Evolutionary conservation across 2,113 vertebrate species (phyloP).

Genomic region (Ctenodactylus gundi): DNA sequence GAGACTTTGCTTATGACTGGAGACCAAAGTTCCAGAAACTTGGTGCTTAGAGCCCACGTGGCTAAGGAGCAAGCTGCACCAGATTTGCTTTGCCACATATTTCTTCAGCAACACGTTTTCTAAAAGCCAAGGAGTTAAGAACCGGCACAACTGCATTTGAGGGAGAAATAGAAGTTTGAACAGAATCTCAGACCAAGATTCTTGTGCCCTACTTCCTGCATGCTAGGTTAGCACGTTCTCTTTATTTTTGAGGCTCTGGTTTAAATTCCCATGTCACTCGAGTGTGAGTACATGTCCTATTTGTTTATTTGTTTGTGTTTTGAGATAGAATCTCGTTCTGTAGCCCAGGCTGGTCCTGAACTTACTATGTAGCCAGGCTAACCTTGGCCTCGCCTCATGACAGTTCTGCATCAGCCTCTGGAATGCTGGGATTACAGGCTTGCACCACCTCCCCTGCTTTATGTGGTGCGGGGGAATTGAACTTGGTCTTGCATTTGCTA

Average conservation of each 20-base stretch:
- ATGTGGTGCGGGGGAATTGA: too few relatives aligned
- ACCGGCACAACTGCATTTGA: neutral
- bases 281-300: neutral
- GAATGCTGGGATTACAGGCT: too few relatives aligned
- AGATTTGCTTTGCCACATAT: neutral
- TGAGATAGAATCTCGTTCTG: too few relatives aligned
- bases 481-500: too few relatives aligned
- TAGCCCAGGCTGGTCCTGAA: too few relatives aligned
- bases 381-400: too few relatives aligned
- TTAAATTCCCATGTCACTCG: neutral
- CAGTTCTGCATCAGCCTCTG: too few relatives aligned
- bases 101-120: neutral
- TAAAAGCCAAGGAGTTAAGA: neutral
- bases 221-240: slow-evolving; percentile 46
- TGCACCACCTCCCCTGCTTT: too few relatives aligned
- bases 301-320: too few relatives aligned
- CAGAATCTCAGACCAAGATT: neutral
- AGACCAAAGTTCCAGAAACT: neutral
- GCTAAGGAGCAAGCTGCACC: neutral
- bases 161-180: neutral
- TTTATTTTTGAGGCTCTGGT: neutral
- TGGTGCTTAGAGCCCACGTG: neutral
- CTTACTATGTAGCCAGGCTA: too few relatives aligned
- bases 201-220: neutral
- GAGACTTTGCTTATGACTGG: neutral